Evolutionary conservation across 2,113 vertebrate genomes (phyloP).

Genomic region (Tyrannus savana): DNA sequence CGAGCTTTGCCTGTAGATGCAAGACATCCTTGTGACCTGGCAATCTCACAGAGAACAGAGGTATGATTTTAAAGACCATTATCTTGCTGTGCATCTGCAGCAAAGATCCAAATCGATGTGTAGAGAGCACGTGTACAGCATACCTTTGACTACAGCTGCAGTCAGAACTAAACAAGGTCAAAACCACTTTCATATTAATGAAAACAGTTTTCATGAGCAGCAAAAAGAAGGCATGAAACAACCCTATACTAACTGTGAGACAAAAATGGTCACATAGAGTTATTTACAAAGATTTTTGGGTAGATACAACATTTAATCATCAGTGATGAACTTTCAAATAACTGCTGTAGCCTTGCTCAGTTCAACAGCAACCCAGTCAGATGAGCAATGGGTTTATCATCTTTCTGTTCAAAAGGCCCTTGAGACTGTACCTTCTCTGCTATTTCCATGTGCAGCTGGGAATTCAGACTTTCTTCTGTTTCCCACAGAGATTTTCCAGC

Average conservation of each 20-base stretch:
- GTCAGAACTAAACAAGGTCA: background rate
- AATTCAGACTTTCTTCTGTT: constrained; percentile 66
- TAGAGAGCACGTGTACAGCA: background rate
- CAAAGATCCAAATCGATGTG: background rate
- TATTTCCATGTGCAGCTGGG: constrained; percentile 40
- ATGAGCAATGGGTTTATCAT: background rate
- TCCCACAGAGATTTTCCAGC: constrained; percentile 62
- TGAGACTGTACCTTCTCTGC: constrained; percentile 57
- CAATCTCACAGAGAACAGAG: background rate
- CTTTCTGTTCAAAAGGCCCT: background rate
- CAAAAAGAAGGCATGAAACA: background rate
- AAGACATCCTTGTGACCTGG: background rate
- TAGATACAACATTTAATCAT: background rate
- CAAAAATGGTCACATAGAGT: background rate
- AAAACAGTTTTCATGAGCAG: background rate
- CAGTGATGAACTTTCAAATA: background rate
- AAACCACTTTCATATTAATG: background rate
- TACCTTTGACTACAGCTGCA: background rate
- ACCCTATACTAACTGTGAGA: background rate
- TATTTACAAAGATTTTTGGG: background rate
- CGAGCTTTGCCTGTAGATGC: background rate
- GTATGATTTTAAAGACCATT: background rate
- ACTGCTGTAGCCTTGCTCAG: background rate
- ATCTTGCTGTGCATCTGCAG: background rate
- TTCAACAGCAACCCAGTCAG: background rate